phyloP scores from a whole-genome alignment of 2,888 invertebrate genomes.

The Philonicus albiceps region DNA sequence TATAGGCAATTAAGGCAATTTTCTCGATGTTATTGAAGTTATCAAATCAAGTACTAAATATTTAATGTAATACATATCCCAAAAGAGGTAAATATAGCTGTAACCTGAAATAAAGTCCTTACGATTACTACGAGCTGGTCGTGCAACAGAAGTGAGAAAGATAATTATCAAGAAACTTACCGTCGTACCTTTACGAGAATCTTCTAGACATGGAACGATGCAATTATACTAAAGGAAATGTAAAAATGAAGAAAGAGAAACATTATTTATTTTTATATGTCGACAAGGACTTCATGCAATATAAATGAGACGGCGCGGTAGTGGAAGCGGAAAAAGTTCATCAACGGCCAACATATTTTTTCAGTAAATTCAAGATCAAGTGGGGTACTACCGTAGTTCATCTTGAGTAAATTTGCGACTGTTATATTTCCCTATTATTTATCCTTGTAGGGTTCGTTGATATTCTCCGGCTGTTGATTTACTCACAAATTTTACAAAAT shows the following conservation, averaged over 20 bases:
- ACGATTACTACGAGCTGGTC: neutral
- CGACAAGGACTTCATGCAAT: neutral
- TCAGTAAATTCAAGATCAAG: neutral
- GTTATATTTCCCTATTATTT: neutral
- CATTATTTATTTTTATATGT: conserved; percentile 26
- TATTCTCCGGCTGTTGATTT: conserved; percentile 23
- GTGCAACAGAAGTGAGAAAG: neutral
- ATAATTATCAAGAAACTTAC: neutral
- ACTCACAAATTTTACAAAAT: conserved; percentile 12
- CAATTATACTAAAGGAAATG: neutral
- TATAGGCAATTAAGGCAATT: conserved; percentile 30
- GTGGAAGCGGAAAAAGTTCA: neutral
- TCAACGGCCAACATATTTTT: neutral
- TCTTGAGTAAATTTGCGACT: neutral
- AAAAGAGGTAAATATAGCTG: neutral
- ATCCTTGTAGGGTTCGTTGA: neutral
- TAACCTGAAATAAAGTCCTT: conserved; percentile 14
- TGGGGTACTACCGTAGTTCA: neutral
- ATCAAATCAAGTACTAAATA: conserved; percentile 12
- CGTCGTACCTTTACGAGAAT: neutral
- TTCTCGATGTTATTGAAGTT: conserved; percentile 42
- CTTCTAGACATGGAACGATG: neutral
- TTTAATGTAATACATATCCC: conserved; percentile 5
- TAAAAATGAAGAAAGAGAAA: neutral
- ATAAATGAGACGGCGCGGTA: neutral